Evolutionary conservation across 2,888 invertebrate genomes (phyloP).

Genomic region (Drosophila kanekoi): DNA sequence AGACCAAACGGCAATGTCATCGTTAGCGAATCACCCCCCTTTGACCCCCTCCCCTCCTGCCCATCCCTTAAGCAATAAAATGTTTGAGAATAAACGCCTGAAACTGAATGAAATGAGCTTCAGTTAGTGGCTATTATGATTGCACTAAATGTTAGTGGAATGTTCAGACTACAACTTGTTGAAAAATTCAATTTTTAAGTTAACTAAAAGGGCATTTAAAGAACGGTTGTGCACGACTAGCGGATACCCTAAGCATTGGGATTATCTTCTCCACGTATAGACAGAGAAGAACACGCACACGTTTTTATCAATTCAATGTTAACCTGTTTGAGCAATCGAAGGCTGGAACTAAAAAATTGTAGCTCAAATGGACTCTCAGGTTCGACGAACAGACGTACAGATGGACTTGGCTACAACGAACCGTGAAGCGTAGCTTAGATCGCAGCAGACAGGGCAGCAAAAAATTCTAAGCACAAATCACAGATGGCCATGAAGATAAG

Average conservation of each 20-base stretch:
- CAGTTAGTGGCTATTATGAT: slow-evolving; percentile 35
- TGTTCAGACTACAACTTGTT: neutral
- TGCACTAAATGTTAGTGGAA: slow-evolving; percentile 17
- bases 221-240: too few relatives aligned
- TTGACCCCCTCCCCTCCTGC: neutral
- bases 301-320: too few relatives aligned
- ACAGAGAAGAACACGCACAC: too few relatives aligned
- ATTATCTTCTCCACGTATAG: too few relatives aligned
- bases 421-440: neutral
- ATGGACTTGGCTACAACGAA: too few relatives aligned
- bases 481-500: slow-evolving; percentile 1
- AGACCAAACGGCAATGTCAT: slow-evolving; percentile 46
- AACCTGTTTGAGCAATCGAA: too few relatives aligned
- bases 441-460: neutral
- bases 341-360: too few relatives aligned
- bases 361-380: too few relatives aligned
- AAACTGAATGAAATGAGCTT: slow-evolving; percentile 38
- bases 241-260: too few relatives aligned
- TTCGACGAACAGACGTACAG: too few relatives aligned
- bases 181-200: slow-evolving; percentile 1
- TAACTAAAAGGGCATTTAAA: slow-evolving; percentile 1
- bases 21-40: slow-evolving; percentile 32
- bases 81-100: slow-evolving; percentile 12
- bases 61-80: slow-evolving; percentile 42
- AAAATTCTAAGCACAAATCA: too few relatives aligned